Percentiles rank a stretch among this genome's conserved stretches.
phyloP scores from a whole-genome alignment of 2,888 invertebrate genomes.

The Hypomecis punctinalis region DNA sequence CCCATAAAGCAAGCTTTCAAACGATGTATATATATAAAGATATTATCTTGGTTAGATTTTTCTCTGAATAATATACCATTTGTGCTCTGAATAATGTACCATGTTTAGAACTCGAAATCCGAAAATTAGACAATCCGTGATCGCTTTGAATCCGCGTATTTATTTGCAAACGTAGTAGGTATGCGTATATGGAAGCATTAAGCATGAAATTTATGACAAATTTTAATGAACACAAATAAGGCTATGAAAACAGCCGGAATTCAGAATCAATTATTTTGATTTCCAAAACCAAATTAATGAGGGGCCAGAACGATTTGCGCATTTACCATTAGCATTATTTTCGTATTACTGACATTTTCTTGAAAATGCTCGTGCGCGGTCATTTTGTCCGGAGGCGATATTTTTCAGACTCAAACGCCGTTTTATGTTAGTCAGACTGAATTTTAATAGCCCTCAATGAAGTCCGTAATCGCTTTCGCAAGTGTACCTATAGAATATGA shows the following conservation, averaged over 20 bases:
- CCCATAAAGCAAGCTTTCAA: too few relatives aligned
- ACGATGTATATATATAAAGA: too few relatives aligned
- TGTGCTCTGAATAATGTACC: too few relatives aligned
- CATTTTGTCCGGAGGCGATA: conserved; percentile 52
- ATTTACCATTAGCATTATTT: conserved; percentile 14
- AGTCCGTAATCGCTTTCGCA: conserved; percentile 39
- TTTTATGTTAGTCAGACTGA: conserved; percentile 49
- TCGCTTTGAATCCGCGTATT: too few relatives aligned
- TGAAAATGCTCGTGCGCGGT: conserved; percentile 24
- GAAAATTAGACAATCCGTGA: too few relatives aligned
- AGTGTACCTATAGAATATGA: conserved; percentile 25
- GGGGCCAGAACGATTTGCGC: conserved; percentile 6
- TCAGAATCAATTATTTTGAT: neutral
- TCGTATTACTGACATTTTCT: conserved; percentile 20
- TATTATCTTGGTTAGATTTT: too few relatives aligned
- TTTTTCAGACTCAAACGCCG: conserved; percentile 46
- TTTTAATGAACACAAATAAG: neutral
- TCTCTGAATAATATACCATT: too few relatives aligned
- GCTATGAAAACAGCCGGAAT: neutral
- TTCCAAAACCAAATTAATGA: conserved; percentile 8
- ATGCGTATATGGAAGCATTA: too few relatives aligned
- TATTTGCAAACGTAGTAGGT: too few relatives aligned
- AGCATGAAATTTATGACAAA: neutral
- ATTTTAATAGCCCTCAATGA: conserved; percentile 55
- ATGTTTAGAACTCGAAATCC: too few relatives aligned